phyloP scores from a whole-genome alignment of 2,797 vertebrate species.

The Muscicapa striata region DNA sequence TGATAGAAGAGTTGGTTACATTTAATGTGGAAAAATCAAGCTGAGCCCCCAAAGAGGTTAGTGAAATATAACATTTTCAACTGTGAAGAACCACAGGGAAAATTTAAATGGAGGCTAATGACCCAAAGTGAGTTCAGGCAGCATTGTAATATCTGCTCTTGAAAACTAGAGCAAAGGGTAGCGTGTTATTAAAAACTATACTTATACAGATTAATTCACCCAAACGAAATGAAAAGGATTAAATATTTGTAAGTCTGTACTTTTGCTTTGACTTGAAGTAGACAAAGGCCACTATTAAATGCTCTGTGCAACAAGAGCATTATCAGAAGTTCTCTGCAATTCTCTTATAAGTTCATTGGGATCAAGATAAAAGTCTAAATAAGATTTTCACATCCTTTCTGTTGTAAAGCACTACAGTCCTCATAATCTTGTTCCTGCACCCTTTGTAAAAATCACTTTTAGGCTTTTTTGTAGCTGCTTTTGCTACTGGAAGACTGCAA shows the following conservation, averaged over 20 bases:
- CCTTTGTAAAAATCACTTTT: neutral
- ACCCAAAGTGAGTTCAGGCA: neutral
- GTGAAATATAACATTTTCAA: neutral
- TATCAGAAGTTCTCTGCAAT: neutral
- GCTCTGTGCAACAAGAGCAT: neutral
- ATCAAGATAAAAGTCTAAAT: neutral
- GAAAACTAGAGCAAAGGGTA: neutral
- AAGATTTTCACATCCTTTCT: neutral
- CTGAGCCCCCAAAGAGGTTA: neutral
- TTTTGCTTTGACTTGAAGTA: neutral
- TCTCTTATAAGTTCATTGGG: neutral
- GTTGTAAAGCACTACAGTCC: neutral
- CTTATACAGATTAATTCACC: neutral
- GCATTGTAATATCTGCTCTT: neutral
- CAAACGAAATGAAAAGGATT: neutral
- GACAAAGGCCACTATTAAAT: neutral
- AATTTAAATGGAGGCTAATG: neutral
- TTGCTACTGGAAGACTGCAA: neutral
- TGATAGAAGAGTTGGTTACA: neutral
- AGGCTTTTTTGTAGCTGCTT: neutral
- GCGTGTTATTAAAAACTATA: neutral
- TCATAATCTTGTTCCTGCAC: neutral
- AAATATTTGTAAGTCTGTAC: neutral
- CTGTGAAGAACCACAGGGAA: neutral
- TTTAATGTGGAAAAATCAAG: neutral